Evolutionary conservation across 1,140 invertebrate species (phyloP).

Genomic region (Pemphigus obesinymphae): DNA sequence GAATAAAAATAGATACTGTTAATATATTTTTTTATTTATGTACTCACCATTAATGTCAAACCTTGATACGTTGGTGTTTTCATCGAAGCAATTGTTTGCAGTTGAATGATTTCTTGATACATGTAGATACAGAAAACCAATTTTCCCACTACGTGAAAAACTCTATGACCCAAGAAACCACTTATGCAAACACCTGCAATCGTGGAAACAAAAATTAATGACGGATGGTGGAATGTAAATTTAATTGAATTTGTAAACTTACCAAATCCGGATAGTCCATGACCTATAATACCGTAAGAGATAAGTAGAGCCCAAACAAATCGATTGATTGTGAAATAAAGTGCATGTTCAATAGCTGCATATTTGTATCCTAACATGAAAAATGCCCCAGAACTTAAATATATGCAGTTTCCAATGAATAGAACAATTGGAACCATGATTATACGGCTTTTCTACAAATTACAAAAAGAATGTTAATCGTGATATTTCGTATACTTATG

Average conservation of each 20-base stretch:
- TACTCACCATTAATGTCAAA: not conserved
- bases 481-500: too few relatives aligned
- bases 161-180: constrained; percentile 21
- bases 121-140: constrained; percentile 24
- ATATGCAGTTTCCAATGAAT: not conserved
- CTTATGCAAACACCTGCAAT: not conserved
- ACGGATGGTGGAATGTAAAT: too few relatives aligned
- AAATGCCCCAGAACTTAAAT: not conserved
- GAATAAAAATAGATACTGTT: not conserved
- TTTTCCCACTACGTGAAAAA: constrained; percentile 22
- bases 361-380: not conserved
- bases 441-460: constrained; percentile 19
- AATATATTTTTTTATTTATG: not conserved
- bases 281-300: not conserved
- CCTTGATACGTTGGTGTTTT: constrained; percentile 3
- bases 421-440: not conserved
- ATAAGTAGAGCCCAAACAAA: constrained; percentile 3
- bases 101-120: constrained; percentile 30
- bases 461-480: not conserved
- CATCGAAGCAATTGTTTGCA: constrained; percentile 1
- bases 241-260: not conserved
- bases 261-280: constrained; percentile 12
- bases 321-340: not conserved
- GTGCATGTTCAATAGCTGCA: not conserved
- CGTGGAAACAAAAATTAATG: not conserved